Evolutionary conservation across 2,113 vertebrate species (phyloP), one percentile per base, ranked within the genome.

Genomic region (Ictidomys tridecemlineatus): DNA sequence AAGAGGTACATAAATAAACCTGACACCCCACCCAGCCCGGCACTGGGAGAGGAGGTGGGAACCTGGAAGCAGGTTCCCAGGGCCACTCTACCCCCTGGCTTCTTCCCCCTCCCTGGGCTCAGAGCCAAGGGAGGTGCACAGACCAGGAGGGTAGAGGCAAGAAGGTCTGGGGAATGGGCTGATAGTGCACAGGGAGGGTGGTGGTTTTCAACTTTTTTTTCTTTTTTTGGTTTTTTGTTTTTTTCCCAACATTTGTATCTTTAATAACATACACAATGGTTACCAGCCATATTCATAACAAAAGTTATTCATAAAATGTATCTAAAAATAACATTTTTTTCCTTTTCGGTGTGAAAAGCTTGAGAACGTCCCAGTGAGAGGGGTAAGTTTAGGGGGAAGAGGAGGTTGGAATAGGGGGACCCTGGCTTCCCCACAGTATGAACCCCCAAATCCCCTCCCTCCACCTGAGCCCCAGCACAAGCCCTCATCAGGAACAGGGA

Each of bases 251-350:
- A 98, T 98, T 98, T 98, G 97, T 98, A 98, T 98, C 95, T 98
- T 98, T 98, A 98, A 98, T 98, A 98, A 98, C 98, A 98, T 98
- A 98, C 98, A 98, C 98, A 98, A 98, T 99, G 98, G 98, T 98
- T 98, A 98, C 98, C 98, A 98, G 98, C 98, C 98, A 99, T 98
- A 98, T 98, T 98, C 98, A 98, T 98, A 98, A 98, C 98, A 98
- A 98, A 99, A 98, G 98, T 98, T 98, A 98, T 98, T 98, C 98
- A 98, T 99, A 98, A 99, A 98, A 98, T 98, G 98, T 98, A 98
- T 98, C 98, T 98, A 98, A 98, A 98, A 98, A 98, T 98, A 98
- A 98, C 98, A 98, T 98, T 98, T 98, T 98, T 98, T 97, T 98
- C 95, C 97, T 97, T 98, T 98, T 98, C 95, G 94, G 86, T 97